These are phyloP conservation scores for Morinoia aosen DNA, from an alignment of 2,888 invertebrate genomes.

Conservation along the genomic window DNA sequence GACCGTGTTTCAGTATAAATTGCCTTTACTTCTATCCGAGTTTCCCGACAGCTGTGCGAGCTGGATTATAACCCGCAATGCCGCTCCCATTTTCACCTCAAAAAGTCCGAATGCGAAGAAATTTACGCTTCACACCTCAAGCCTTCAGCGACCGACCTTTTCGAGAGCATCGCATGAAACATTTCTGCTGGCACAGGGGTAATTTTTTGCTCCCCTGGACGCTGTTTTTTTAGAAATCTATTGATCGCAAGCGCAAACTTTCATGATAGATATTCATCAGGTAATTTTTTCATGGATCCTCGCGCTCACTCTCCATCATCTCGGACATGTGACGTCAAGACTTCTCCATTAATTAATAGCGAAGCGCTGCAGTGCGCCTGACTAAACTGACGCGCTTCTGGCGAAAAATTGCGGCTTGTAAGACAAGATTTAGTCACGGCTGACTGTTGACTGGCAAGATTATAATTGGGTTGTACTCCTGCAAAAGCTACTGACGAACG, in stretches of 20 bases:
- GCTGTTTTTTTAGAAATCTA: slow-evolving; percentile 2
- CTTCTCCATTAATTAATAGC: slow-evolving; percentile 27
- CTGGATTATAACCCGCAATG: not conserved
- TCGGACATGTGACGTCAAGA: slow-evolving; percentile 31
- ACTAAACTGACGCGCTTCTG: slow-evolving; percentile 22
- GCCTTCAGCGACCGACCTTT: not conserved
- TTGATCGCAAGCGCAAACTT: slow-evolving; percentile 9
- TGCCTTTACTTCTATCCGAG: not conserved
- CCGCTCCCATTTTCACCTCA: slow-evolving; percentile 35
- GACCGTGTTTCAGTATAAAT: not conserved
- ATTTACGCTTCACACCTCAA: slow-evolving; percentile 1
- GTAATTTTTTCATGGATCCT: not conserved
- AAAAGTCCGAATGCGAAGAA: not conserved
- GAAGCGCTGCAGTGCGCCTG: not conserved
- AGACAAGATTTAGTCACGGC: slow-evolving; percentile 49
- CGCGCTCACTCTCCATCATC: slow-evolving; percentile 37
- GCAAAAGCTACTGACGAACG: not conserved
- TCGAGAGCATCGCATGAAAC: not conserved
- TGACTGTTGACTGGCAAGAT: slow-evolving; percentile 33
- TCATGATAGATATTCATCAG: slow-evolving; percentile 44
- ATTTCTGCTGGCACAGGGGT: not conserved
- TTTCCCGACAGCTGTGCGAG: not conserved
- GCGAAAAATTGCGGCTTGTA: slow-evolving; percentile 32
- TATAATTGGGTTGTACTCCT: slow-evolving; percentile 36
- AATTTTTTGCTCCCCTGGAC: not conserved